Evolutionary conservation across 2,797 vertebrate genomes (phyloP).

Genomic region (Enoplosus armatus): DNA sequence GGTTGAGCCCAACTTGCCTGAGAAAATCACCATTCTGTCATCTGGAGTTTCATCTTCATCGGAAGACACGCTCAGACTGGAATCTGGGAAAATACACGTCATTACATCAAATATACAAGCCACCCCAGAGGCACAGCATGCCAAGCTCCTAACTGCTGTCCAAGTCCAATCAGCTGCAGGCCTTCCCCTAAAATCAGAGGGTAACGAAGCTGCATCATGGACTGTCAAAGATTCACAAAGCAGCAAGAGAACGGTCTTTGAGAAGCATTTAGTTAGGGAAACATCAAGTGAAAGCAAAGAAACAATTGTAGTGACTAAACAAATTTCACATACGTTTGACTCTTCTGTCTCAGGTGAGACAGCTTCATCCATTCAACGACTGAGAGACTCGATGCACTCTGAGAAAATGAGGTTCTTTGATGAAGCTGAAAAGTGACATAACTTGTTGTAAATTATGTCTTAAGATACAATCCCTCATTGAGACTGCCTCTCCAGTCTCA

Average conservation of each 20-base stretch:
- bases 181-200: conserved; percentile 47
- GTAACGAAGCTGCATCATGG: conserved; percentile 55
- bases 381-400: conserved; percentile 83
- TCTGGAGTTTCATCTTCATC: conserved; percentile 82
- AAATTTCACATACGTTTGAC: conserved; percentile 72
- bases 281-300: conserved; percentile 76
- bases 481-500: background rate
- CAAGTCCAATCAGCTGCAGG: conserved; percentile 61
- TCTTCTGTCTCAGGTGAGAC: conserved; percentile 76
- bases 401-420: conserved; percentile 89
- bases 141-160: conserved; percentile 71
- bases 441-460: background rate
- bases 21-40: conserved; percentile 83
- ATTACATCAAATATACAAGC: conserved; percentile 83
- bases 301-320: conserved; percentile 81
- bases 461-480: background rate
- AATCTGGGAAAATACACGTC: conserved; percentile 80
- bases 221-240: conserved; percentile 63
- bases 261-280: conserved; percentile 75
- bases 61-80: conserved; percentile 79
- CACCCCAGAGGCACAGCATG: conserved; percentile 77
- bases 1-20: conserved; percentile 83
- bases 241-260: conserved; percentile 53
- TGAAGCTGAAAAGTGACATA: conserved; percentile 66
- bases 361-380: conserved; percentile 80